A percentile compares a stretch with the other conserved stretches of the same genome.
These are phyloP conservation scores for Centruroides sculpturatus DNA, from an alignment of 1,140 invertebrate genomes.

Conservation along the genomic window DNA sequence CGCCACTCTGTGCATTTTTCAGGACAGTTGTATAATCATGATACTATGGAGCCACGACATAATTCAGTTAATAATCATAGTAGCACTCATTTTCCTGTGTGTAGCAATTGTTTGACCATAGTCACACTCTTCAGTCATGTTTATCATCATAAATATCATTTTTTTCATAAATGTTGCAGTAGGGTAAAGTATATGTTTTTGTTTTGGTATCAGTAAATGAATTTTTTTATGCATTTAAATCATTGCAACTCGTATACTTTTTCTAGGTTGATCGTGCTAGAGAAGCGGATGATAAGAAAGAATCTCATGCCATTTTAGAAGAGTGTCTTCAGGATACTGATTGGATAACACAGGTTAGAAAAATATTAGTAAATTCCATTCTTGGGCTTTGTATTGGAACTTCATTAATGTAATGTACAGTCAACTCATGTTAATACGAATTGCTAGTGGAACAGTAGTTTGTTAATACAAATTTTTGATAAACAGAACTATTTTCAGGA, in stretches of 20 bases:
- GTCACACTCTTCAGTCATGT: conserved; percentile 64
- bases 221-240: not conserved
- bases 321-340: conserved; percentile 65
- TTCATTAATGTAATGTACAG: too few relatives aligned
- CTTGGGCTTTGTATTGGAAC: too few relatives aligned
- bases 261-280: conserved; percentile 57
- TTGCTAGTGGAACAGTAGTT: too few relatives aligned
- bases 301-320: conserved; percentile 72
- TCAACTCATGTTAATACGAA: too few relatives aligned
- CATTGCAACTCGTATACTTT: not conserved
- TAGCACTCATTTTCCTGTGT: not conserved
- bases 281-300: conserved; percentile 50
- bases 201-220: not conserved
- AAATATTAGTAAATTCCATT: too few relatives aligned
- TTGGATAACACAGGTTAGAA: conserved; percentile 61
- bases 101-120: conserved; percentile 22
- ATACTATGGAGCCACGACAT: conserved; percentile 44
- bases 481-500: too few relatives aligned
- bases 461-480: too few relatives aligned
- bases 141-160: conserved; percentile 71
- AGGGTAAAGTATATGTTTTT: conserved; percentile 14
- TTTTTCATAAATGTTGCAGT: conserved; percentile 60
- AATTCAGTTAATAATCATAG: conserved; percentile 30
- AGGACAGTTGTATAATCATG: conserved; percentile 64
- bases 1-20: conserved; percentile 52